These are phyloP conservation scores for Gisinianus flammeolus DNA, from an alignment of 2,888 invertebrate species.

Conservation along the genomic window DNA sequence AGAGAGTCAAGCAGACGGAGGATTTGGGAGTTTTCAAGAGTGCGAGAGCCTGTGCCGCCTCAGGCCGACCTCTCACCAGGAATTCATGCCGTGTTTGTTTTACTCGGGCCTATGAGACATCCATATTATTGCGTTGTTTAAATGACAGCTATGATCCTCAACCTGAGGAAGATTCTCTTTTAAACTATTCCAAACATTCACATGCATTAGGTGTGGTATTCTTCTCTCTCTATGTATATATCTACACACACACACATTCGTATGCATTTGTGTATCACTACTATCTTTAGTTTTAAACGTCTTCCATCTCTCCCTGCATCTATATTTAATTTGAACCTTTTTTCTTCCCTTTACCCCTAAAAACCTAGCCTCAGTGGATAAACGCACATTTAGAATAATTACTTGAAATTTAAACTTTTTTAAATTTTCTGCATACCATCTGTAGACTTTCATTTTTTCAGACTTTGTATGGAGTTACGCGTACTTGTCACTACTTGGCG, in stretches of 20 bases:
- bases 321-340: not conserved
- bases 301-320: conserved; percentile 6
- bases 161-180: conserved; percentile 40
- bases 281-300: conserved; percentile 2
- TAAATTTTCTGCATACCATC: no score
- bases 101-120: conserved; percentile 51
- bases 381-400: no score
- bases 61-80: conserved; percentile 54
- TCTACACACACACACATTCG: not conserved
- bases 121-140: conserved; percentile 49
- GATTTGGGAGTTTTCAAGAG: conserved; percentile 35
- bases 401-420: no score
- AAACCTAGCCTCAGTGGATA: no score
- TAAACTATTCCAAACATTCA: conserved; percentile 44
- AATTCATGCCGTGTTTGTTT: conserved; percentile 54
- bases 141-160: conserved; percentile 45
- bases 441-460: no score
- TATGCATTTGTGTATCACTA: not conserved
- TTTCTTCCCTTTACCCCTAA: no score
- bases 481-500: no score
- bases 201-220: conserved; percentile 50
- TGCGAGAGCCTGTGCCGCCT: conserved; percentile 42
- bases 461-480: no score
- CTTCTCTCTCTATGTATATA: conserved; percentile 5
- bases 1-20: not conserved